phyloP scores from a whole-genome alignment of 2,113 vertebrate species.

The Cyprinodon variegatus region DNA sequence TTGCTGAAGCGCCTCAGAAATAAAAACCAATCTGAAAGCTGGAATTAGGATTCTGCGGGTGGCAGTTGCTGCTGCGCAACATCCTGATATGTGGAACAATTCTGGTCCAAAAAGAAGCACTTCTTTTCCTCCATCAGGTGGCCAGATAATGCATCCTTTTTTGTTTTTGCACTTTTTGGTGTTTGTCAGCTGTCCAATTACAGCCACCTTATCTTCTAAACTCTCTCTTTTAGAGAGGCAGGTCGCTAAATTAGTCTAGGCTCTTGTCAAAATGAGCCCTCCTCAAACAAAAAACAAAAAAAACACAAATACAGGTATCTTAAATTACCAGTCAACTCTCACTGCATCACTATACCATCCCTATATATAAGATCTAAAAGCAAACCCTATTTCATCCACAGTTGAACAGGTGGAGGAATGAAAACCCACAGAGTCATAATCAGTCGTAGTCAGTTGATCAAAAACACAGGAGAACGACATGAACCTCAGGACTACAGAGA shows the following conservation, averaged over 20 bases:
- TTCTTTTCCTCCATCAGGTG: conserved; percentile 38
- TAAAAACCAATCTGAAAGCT: conserved; percentile 63
- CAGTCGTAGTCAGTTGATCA: not conserved
- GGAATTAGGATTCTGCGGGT: conserved; percentile 62
- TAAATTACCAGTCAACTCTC: not conserved
- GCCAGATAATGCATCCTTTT: conserved; percentile 3
- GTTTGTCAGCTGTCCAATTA: conserved; percentile 22
- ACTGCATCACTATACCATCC: conserved; percentile 19
- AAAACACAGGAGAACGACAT: not conserved
- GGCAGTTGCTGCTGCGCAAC: conserved; percentile 11
- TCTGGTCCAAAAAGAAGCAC: conserved; percentile 49
- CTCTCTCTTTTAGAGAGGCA: conserved; percentile 36
- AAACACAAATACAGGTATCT: too few species aligned
- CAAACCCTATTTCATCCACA: conserved; percentile 40
- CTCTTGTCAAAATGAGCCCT: conserved; percentile 31
- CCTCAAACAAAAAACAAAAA: too few species aligned
- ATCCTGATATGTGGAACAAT: conserved; percentile 64
- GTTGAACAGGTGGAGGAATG: conserved; percentile 7
- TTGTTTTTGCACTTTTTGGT: not conserved
- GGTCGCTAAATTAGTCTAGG: conserved; percentile 32
- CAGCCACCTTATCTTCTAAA: conserved; percentile 12
- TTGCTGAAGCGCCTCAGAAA: conserved; percentile 53
- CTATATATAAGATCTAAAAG: conserved; percentile 43
- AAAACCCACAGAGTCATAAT: conserved; percentile 3
- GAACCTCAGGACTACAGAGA: not conserved